Percentiles rank a stretch among this genome's conserved stretches.
Conservation (phyloP, 2,113 vertebrate species). For the Aramus guarauna region DNA sequence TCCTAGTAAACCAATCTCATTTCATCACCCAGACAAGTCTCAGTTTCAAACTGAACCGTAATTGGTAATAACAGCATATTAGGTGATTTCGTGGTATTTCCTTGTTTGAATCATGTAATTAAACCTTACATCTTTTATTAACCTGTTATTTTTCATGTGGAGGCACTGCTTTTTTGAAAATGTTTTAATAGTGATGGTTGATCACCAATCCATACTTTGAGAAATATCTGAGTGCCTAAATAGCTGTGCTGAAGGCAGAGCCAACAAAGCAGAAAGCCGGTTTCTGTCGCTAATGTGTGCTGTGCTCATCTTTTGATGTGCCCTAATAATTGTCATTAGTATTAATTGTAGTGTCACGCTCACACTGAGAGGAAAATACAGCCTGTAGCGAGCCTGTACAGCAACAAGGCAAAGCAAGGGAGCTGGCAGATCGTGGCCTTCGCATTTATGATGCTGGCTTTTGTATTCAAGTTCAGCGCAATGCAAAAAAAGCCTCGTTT, state of each 20-base stretch:
- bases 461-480: neutral
- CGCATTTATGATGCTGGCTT: neutral
- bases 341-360: neutral
- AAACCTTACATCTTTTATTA: neutral
- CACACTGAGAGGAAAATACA: constrained; percentile 11
- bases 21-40: neutral
- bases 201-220: neutral
- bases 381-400: neutral
- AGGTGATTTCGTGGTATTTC: neutral
- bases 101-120: neutral
- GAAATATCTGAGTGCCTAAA: neutral
- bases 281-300: neutral
- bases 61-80: neutral
- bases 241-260: neutral
- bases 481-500: neutral
- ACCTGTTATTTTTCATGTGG: neutral
- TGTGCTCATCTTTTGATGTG: neutral
- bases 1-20: neutral
- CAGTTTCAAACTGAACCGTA: neutral
- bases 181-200: neutral
- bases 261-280: neutral
- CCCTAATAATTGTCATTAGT: constrained; percentile 13
- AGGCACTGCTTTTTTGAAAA: neutral
- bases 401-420: neutral
- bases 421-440: neutral